These are phyloP conservation scores for Pongo pygmaeus DNA, from an alignment of 2,113 vertebrate genomes.

Conservation along the genomic window DNA sequence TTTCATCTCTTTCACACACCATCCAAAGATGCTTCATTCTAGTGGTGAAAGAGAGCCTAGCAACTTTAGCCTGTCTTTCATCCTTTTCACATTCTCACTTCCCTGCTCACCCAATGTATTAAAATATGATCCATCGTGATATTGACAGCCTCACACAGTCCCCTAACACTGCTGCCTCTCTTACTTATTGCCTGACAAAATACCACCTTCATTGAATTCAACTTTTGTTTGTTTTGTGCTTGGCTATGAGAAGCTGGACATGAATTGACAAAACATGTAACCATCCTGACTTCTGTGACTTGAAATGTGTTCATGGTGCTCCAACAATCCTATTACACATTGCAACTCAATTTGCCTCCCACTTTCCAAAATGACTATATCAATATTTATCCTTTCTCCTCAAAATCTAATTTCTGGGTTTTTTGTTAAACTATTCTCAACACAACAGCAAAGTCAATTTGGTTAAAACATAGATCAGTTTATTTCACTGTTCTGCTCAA, in stretches of 20 bases:
- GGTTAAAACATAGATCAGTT: background rate
- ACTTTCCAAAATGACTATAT: background rate
- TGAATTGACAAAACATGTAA: background rate
- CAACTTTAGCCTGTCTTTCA: background rate
- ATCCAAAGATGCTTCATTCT: background rate
- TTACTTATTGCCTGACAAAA: constrained; percentile 3
- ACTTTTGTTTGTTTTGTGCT: background rate
- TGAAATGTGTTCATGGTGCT: background rate
- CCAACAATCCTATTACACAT: background rate
- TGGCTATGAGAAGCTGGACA: background rate
- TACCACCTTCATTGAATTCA: background rate
- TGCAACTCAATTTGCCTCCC: background rate
- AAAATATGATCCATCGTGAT: background rate
- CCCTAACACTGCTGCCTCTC: background rate
- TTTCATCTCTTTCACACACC: background rate
- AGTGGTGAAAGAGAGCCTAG: background rate
- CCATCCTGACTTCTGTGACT: background rate
- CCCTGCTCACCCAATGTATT: background rate
- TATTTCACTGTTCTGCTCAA: background rate
- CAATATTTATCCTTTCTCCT: background rate
- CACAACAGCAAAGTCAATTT: background rate
- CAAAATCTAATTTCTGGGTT: background rate
- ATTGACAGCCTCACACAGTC: background rate
- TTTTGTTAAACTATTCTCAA: constrained; percentile 12
- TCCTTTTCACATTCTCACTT: background rate